Percentiles rank a stretch among this genome's conserved stretches.
These are phyloP conservation scores for Gymnogyps californianus DNA, from an alignment of 2,113 vertebrate genomes.

Conservation along the genomic window DNA sequence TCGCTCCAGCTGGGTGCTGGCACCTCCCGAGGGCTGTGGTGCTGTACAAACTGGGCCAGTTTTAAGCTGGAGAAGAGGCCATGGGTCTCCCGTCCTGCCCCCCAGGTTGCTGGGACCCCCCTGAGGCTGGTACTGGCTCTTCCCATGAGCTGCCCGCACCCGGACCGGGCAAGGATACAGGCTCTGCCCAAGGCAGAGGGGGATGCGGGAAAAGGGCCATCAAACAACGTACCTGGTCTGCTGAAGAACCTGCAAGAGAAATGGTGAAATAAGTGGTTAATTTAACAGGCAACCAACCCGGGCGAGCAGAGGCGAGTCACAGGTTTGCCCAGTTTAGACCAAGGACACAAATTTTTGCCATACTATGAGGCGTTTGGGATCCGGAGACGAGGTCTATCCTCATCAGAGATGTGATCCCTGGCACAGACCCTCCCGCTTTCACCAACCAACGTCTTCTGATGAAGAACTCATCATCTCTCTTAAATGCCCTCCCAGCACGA, in stretches of 20 bases:
- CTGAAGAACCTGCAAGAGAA: conserved; percentile 67
- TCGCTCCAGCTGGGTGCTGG: background rate
- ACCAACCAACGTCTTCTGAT: background rate
- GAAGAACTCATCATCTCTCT: background rate
- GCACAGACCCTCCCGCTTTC: background rate
- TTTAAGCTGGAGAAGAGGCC: background rate
- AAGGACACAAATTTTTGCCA: background rate
- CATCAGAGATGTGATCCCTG: background rate
- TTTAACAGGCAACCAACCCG: background rate
- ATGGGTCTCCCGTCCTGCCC: background rate
- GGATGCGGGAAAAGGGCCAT: fast-evolving
- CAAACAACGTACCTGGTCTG: conserved; percentile 64
- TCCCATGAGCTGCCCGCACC: background rate
- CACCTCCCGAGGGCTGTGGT: background rate
- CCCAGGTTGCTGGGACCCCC: background rate
- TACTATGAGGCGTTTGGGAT: fast-evolving
- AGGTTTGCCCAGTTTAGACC: background rate
- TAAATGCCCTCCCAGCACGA: background rate
- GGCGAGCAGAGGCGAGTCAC: background rate
- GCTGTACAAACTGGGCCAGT: background rate
- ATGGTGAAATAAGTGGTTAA: background rate
- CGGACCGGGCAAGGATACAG: fast-evolving
- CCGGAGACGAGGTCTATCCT: background rate
- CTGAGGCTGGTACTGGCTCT: background rate
- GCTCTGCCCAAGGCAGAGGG: background rate